These are phyloP conservation scores for Laticauda colubrina DNA, from an alignment of 2,113 vertebrate species.

Conservation along the genomic window DNA sequence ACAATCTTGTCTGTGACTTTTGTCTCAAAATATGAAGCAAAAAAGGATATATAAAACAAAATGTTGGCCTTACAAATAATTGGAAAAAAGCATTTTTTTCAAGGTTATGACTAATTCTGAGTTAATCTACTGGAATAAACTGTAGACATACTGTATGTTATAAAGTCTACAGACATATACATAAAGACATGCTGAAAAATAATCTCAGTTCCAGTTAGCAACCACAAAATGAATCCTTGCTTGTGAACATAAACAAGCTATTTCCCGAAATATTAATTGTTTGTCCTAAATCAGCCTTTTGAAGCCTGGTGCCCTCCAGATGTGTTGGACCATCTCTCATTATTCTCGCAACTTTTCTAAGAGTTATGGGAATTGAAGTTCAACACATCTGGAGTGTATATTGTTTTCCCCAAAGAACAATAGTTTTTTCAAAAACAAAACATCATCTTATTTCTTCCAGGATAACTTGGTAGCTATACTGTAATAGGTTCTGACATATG, in stretches of 20 bases:
- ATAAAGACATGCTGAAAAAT: neutral
- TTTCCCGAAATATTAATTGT: neutral
- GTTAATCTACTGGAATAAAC: neutral
- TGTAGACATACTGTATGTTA: neutral
- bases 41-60: neutral
- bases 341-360: neutral
- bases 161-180: neutral
- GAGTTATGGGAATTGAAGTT: neutral
- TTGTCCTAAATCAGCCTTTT: neutral
- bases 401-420: neutral
- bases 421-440: neutral
- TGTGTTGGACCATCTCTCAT: neutral
- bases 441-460: neutral
- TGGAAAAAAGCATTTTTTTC: neutral
- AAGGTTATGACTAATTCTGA: neutral
- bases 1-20: neutral
- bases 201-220: neutral
- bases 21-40: neutral
- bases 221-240: neutral
- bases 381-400: neutral
- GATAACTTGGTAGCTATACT: neutral
- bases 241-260: neutral
- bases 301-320: neutral
- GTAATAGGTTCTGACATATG: neutral
- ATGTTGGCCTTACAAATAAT: neutral